These are phyloP conservation scores for Jaculus jaculus DNA, from an alignment of 2,113 vertebrate genomes.

Conservation along the genomic window DNA sequence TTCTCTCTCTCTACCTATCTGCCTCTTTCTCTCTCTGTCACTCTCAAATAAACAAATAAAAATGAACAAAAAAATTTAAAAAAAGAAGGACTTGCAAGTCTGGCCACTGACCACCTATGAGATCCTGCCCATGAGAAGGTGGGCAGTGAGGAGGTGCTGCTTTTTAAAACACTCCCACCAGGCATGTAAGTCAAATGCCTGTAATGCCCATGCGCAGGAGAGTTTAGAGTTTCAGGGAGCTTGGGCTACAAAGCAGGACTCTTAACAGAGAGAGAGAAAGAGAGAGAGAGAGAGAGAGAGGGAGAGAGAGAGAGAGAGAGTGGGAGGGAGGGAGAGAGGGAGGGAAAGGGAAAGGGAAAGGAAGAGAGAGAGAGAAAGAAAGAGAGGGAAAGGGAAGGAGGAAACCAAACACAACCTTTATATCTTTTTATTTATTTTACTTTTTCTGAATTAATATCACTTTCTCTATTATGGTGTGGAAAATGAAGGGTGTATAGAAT, in stretches of 20 bases:
- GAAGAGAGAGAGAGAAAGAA: too few relatives aligned
- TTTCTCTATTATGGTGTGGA: background rate
- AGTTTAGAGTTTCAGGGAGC: background rate
- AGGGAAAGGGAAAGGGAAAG: too few relatives aligned
- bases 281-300: background rate
- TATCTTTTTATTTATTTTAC: background rate
- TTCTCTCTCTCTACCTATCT: too few relatives aligned
- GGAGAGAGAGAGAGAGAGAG: too few relatives aligned
- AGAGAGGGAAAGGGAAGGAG: too few relatives aligned
- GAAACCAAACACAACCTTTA: background rate
- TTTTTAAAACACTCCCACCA: background rate
- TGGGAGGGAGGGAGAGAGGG: too few relatives aligned
- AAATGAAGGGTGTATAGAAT: background rate
- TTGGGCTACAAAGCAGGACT: background rate
- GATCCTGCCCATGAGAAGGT: fast-evolving
- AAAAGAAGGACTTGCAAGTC: too few relatives aligned
- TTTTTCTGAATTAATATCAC: slow-evolving; percentile 32
- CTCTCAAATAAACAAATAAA: too few relatives aligned
- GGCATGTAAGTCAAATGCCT: background rate
- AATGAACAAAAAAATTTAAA: too few relatives aligned
- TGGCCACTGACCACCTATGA: background rate
- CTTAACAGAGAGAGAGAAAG: background rate
- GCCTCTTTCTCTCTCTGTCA: too few relatives aligned
- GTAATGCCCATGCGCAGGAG: background rate
- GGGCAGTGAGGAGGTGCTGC: background rate